phyloP scores from a whole-genome alignment of 2,888 invertebrate genomes.

The Geophilus truncorum region DNA sequence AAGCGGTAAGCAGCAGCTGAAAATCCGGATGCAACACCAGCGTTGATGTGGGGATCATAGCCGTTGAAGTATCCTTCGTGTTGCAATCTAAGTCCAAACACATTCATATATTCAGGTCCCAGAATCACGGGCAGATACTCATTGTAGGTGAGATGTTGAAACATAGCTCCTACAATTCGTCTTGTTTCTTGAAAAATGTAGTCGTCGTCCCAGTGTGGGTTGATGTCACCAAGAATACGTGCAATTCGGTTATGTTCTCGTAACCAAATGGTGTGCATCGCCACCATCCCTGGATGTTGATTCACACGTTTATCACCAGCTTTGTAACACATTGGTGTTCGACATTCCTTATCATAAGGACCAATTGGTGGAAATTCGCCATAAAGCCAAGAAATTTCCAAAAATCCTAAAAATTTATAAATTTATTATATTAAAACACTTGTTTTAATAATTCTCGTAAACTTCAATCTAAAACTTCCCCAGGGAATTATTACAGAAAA shows the following conservation, averaged over 20 bases:
- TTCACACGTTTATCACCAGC: conserved; percentile 37
- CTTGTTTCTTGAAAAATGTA: conserved; percentile 43
- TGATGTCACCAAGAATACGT: conserved; percentile 38
- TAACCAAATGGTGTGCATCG: conserved; percentile 37
- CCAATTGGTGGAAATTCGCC: conserved; percentile 31
- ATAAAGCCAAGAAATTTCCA: conserved; percentile 34
- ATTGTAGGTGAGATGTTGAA: conserved; percentile 42
- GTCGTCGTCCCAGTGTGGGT: conserved; percentile 39
- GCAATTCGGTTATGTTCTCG: conserved; percentile 37
- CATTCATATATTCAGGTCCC: conserved; percentile 41
- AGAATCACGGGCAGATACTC: conserved; percentile 42
- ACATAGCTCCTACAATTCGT: conserved; percentile 44
- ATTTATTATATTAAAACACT: not conserved
- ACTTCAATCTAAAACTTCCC: no score
- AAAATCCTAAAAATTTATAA: conserved; percentile 6
- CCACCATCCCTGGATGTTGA: conserved; percentile 37
- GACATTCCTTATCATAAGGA: conserved; percentile 30
- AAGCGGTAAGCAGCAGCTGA: conserved; percentile 45
- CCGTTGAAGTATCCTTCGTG: conserved; percentile 41
- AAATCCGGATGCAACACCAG: conserved; percentile 43
- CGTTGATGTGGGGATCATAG: conserved; percentile 41
- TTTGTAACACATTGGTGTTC: conserved; percentile 32
- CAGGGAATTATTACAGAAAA: no score
- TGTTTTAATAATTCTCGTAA: no score
- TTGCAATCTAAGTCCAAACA: conserved; percentile 42